These are phyloP conservation scores for Drosophila greeni DNA, from an alignment of 2,888 invertebrate genomes.

Conservation along the genomic window DNA sequence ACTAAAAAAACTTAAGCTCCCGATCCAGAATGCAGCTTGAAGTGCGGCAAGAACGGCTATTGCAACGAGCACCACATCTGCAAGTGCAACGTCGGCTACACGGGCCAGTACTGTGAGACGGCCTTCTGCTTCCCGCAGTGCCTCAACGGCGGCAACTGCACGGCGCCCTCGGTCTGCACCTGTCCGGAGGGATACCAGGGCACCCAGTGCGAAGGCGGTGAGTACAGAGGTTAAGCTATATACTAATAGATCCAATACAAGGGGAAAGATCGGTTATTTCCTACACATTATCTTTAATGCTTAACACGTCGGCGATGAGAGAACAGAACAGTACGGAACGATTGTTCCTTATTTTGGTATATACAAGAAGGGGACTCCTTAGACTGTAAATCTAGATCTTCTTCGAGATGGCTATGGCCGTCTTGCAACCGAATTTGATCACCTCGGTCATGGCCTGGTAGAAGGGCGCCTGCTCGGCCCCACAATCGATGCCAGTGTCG, in stretches of 20 bases:
- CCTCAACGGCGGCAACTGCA: constrained; percentile 95
- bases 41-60: constrained; percentile 91
- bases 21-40: constrained; percentile 92
- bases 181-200: constrained; percentile 95
- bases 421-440: constrained; percentile 95
- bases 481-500: constrained; percentile 93
- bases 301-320: constrained; percentile 3
- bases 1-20: constrained; percentile 82
- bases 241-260: not conserved
- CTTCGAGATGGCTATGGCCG: constrained; percentile 96
- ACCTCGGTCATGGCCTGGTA: constrained; percentile 89
- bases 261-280: not conserved
- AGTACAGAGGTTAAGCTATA: constrained; percentile 51
- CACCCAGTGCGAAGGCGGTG: constrained; percentile 93
- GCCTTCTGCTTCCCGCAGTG: constrained; percentile 95
- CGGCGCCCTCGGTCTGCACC: constrained; percentile 92
- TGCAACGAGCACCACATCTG: constrained; percentile 91
- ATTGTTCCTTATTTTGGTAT: constrained; percentile 18
- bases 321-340: not conserved
- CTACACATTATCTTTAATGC: constrained; percentile 26
- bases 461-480: constrained; percentile 96
- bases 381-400: constrained; percentile 84
- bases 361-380: constrained; percentile 11
- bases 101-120: constrained; percentile 93
- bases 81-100: constrained; percentile 93